phyloP scores from a whole-genome alignment of 2,888 invertebrate species.

The Campaea margaritaria region DNA sequence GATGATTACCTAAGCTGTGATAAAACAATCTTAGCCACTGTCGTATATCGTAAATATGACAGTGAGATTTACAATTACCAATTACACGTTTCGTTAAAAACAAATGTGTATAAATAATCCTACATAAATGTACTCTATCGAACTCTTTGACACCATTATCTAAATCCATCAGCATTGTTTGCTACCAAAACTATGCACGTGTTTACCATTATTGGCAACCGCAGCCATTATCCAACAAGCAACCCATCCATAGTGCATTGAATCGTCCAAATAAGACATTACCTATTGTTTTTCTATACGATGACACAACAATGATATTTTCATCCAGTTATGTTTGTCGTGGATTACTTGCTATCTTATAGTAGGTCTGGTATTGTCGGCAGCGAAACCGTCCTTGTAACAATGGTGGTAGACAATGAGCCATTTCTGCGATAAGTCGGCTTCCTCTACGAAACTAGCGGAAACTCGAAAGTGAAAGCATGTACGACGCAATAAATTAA shows the following conservation, averaged over 20 bases:
- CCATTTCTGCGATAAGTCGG: slow-evolving; percentile 65
- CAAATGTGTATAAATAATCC: too few relatives aligned
- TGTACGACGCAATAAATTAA: slow-evolving; percentile 27
- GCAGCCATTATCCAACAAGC: slow-evolving; percentile 13
- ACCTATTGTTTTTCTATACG: slow-evolving; percentile 58
- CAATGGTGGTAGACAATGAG: slow-evolving; percentile 69
- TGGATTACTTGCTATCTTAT: slow-evolving; percentile 25
- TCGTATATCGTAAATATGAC: too few relatives aligned
- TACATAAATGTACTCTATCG: too few relatives aligned
- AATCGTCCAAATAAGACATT: slow-evolving; percentile 25
- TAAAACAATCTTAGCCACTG: too few relatives aligned
- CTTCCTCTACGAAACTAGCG: slow-evolving; percentile 60
- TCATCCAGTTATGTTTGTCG: slow-evolving; percentile 53
- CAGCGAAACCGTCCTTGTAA: slow-evolving; percentile 77
- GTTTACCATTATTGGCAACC: too few relatives aligned
- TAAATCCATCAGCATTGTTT: neutral
- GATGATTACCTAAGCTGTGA: too few relatives aligned
- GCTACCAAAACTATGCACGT: too few relatives aligned
- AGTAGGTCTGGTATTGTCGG: slow-evolving; percentile 45
- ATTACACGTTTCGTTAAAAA: too few relatives aligned
- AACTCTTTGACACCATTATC: too few relatives aligned
- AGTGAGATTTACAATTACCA: too few relatives aligned
- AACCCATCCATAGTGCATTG: slow-evolving; percentile 13
- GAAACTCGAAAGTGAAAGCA: slow-evolving; percentile 78
- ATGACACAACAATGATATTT: slow-evolving; percentile 57